Evolutionary conservation across 2,113 vertebrate genomes (phyloP), one percentile per base, ranked within the genome.

Genomic region (Mormyrus iriodes): DNA sequence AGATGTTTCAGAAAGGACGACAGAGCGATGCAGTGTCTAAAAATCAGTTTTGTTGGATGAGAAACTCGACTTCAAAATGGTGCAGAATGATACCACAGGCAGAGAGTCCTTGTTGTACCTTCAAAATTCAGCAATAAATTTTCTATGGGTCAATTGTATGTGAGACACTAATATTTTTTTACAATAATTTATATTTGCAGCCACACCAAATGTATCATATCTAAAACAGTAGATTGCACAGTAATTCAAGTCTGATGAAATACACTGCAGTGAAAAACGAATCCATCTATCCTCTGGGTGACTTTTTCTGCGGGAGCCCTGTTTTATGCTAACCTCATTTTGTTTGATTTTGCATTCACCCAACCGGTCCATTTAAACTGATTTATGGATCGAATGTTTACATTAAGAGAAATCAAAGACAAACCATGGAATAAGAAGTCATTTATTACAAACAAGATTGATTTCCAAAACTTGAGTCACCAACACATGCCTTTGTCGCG

Each of bases 401-500:
- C 42, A 44, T 46, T 46, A 84, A 48, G 82, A 84, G 44, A 44
- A 84, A 84, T 44, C 39, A 84, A 48, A 48, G 44, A 46, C 44
- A 84, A 84, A 84, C 82, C 82, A 48, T 8, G 35, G 42, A 42
- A 44, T 82, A 82, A 42, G 42, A 82, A 84, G 44, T 46, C 82
- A 86, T 86, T 55, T 86, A 53, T 53, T 86, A 53, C n/a, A 53
- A 35, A 53, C 31, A 53, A 51, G 51, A 86, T 88, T 88, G 88
- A 88, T 83, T 88, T 88, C 52, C 21, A 49, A 88, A 91, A 86
- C 85, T 91, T 5, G 58, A 88, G 94, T 94, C 93, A 93, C 86
- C 84, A 53, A 48, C 93, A 93, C 91, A 84, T 90, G 90, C 88
- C 49, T 4, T 89, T 91, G 90, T 93, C 91, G 79, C 82, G 89